Evolutionary conservation across 1,140 invertebrate genomes (phyloP).

Genomic region (Amyelois transitella): DNA sequence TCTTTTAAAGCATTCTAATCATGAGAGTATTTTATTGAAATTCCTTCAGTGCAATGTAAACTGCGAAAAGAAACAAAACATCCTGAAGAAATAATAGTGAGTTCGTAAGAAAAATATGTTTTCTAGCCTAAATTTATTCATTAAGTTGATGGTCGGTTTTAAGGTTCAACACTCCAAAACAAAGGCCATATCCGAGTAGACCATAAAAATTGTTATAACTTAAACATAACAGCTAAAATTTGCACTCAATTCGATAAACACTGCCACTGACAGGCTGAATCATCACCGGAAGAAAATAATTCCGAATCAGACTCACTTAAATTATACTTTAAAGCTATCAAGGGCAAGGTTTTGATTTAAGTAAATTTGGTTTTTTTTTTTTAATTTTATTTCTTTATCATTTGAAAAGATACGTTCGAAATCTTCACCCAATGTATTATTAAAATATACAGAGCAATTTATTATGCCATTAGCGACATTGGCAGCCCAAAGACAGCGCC

Average conservation of each 20-base stretch:
- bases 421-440: no score
- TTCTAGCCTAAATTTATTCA: no score
- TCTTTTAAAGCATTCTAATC: not conserved
- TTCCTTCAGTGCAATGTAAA: not conserved
- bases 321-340: no score
- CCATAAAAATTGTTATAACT: not conserved
- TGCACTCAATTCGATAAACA: not conserved
- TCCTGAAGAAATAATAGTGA: no score
- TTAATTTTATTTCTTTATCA: no score
- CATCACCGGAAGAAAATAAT: not conserved
- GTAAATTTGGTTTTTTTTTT: no score
- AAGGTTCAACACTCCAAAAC: not conserved
- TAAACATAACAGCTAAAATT: not conserved
- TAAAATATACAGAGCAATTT: not conserved
- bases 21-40: not conserved
- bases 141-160: no score
- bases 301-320: no score
- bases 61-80: not conserved
- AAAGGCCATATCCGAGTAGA: not conserved
- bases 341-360: no score
- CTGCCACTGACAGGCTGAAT: not conserved
- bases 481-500: slow-evolving; percentile 2
- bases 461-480: not conserved
- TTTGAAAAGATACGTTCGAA: no score
- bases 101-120: no score